phyloP scores from a whole-genome alignment of 1,140 invertebrate species.

The Ceratina japonica region DNA sequence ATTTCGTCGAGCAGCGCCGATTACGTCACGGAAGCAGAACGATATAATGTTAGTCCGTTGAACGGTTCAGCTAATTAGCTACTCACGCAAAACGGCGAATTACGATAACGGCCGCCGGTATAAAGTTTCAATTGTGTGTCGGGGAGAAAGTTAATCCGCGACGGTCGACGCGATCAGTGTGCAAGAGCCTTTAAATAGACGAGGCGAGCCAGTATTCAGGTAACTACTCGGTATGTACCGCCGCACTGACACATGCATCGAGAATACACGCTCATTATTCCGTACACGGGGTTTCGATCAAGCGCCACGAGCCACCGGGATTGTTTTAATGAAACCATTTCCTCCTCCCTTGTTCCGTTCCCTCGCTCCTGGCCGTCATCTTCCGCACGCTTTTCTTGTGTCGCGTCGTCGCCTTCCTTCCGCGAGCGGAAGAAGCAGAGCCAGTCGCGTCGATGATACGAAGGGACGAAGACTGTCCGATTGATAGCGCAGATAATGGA shows the following conservation, averaged over 20 bases:
- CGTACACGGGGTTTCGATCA: constrained; percentile 68
- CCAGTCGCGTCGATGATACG: constrained; percentile 33
- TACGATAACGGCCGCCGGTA: constrained; percentile 31
- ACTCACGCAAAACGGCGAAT: constrained; percentile 43
- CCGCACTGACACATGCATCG: constrained; percentile 13
- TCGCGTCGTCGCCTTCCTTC: neutral
- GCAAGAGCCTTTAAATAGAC: constrained; percentile 8
- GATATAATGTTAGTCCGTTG: constrained; percentile 13
- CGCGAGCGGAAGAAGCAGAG: neutral
- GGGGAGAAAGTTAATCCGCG: constrained; percentile 22
- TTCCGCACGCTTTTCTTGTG: constrained; percentile 40
- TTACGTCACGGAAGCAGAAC: constrained; percentile 33
- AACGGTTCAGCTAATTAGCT: constrained; percentile 34
- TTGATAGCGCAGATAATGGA: constrained; percentile 65
- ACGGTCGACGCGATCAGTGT: constrained; percentile 2
- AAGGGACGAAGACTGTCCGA: constrained; percentile 58
- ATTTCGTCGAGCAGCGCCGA: constrained; percentile 13
- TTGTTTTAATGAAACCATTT: constrained; percentile 73
- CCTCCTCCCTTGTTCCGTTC: constrained; percentile 35
- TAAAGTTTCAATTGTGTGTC: constrained; percentile 28
- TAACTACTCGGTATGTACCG: neutral
- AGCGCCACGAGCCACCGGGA: constrained; percentile 59
- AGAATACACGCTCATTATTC: constrained; percentile 68
- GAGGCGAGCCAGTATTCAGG: neutral
- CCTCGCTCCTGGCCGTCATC: constrained; percentile 35